A percentile compares a stretch with the other conserved stretches of the same genome.
Conservation (phyloP, 2,113 vertebrate genomes). For the Epinephelus moara region DNA sequence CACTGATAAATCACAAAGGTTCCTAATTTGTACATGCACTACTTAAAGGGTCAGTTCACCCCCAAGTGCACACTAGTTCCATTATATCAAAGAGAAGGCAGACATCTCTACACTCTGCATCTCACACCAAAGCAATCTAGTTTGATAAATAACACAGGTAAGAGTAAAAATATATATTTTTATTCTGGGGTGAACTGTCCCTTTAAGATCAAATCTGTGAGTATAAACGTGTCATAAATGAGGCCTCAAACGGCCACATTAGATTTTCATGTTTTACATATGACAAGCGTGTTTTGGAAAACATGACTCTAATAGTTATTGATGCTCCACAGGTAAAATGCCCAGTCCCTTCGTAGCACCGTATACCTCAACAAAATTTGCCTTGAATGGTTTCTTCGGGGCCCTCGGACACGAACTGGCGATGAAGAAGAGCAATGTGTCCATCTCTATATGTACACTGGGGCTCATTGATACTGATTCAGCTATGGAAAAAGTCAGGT, state of each 20-base stretch:
- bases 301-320: neutral
- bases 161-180: too few species aligned
- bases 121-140: too few species aligned
- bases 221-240: neutral
- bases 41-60: too few species aligned
- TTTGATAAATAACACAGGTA: too few species aligned
- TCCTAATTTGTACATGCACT: too few species aligned
- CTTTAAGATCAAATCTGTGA: neutral
- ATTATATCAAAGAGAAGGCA: too few species aligned
- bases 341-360: slow-evolving; percentile 83
- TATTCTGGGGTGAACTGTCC: too few species aligned
- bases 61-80: too few species aligned
- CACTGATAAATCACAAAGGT: too few species aligned
- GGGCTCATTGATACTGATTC: slow-evolving; percentile 87
- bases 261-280: neutral
- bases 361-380: slow-evolving; percentile 89
- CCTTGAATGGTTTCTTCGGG: slow-evolving; percentile 90
- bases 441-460: slow-evolving; percentile 87
- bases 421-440: slow-evolving; percentile 87
- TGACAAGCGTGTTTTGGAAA: neutral
- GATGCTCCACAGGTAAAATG: slow-evolving; percentile 82
- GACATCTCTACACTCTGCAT: too few species aligned
- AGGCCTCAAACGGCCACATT: neutral
- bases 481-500: slow-evolving; percentile 86
- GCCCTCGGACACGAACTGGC: slow-evolving; percentile 86